These are phyloP conservation scores for Anoura caudifer DNA, from an alignment of 2,113 vertebrate species.

Conservation along the genomic window DNA sequence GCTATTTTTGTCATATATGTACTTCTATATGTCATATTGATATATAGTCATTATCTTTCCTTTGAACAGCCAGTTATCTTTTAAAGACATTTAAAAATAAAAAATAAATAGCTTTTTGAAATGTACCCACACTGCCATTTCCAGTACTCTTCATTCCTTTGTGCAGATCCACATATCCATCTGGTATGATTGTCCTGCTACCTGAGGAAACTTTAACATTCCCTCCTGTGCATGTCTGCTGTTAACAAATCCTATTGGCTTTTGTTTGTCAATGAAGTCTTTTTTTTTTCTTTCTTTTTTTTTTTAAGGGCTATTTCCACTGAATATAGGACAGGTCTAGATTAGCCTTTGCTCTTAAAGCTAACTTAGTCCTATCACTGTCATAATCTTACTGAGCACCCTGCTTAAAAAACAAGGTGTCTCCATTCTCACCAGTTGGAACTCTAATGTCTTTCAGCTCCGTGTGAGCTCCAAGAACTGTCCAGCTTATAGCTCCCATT, in stretches of 20 bases:
- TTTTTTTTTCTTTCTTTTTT: not conserved
- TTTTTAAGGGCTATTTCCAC: no score
- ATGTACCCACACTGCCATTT: not conserved
- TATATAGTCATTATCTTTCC: not conserved
- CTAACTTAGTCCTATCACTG: not conserved
- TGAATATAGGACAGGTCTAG: not conserved
- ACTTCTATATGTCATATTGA: not conserved
- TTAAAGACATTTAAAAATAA: not conserved
- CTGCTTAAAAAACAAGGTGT: no score
- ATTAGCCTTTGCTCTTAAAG: not conserved
- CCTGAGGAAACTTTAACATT: not conserved
- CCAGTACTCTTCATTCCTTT: not conserved
- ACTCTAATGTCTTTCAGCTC: no score
- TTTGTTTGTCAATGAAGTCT: not conserved
- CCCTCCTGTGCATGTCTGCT: not conserved
- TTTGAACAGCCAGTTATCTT: not conserved
- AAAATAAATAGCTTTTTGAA: not conserved
- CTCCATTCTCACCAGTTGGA: no score
- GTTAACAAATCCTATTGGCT: not conserved
- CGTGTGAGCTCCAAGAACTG: no score
- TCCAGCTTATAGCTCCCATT: no score
- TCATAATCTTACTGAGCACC: no score
- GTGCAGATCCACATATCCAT: not conserved
- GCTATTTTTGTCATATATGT: not conserved
- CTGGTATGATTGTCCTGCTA: not conserved